Evolutionary conservation across 2,888 invertebrate genomes (phyloP), one percentile per base, ranked within the genome.

Genomic region (Ophioninae sp.): DNA sequence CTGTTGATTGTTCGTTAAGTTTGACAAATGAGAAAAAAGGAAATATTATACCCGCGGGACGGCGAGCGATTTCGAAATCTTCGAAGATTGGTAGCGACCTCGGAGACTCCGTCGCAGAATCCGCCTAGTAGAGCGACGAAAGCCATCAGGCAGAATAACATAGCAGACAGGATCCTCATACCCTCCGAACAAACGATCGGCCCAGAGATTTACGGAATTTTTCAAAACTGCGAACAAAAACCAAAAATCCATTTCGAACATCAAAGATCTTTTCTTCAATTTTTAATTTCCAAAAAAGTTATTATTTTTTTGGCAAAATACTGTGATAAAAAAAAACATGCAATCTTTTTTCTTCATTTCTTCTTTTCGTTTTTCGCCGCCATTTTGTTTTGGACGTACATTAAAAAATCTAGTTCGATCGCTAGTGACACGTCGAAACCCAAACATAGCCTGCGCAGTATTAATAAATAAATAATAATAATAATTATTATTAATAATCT

Each of bases 81-180:
- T 23, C 87, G 88, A 21, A 83, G 57, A 30, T 87, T 86, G 20
- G 79, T 70, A 39, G 85, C 77, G 17, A 86, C 77, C 65, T 87
- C 87, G 13, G 89, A 84, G 6, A 85, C 84, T 23, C 87, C 84
- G 23, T 87, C 86, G 70, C 86, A 88, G 73, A 86, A 85, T 78
- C 84, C 88, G 30, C 73, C 86, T 8, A 88, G 78, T 30, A 89
- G 68, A 81, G 87, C 87, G 56, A 88, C 67, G 69, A 86, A 69
- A 30, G 85, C 83, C 85, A 89, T 82, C 64, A 84, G 75, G 76
- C 83, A 87, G 70, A 86, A 84, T 20, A 89, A n/a, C 13, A 68
- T 17, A n/a, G 79, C 82, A 21, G 85, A 68, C 23, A 80, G 82
- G 61, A 86, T 75, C 65, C 87, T 89, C 88, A 89, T 88, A 23